These are phyloP conservation scores for Apomyelois bistriatella DNA, from an alignment of 2,888 invertebrate species.

Conservation along the genomic window DNA sequence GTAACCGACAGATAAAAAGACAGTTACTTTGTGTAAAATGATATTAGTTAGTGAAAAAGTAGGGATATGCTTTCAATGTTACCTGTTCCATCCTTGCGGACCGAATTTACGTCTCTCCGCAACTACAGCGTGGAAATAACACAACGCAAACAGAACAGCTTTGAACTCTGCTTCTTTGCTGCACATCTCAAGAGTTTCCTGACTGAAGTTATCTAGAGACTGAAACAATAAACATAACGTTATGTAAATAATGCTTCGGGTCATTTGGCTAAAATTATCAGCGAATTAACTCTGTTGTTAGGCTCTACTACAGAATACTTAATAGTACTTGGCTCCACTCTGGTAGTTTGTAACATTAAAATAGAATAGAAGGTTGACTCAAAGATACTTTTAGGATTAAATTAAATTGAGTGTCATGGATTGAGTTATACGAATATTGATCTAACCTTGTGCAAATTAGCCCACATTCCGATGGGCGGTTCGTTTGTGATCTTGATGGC, in stretches of 20 bases:
- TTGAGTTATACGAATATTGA: no score
- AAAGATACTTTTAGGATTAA: no score
- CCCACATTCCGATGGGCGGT: conserved; percentile 96
- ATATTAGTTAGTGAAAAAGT: no score
- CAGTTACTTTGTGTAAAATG: not conserved
- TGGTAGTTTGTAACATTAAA: no score
- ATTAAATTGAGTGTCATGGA: no score
- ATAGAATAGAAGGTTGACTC: no score
- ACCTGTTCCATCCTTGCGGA: conserved; percentile 94
- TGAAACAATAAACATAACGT: conserved; percentile 27
- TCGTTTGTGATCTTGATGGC: conserved; percentile 98
- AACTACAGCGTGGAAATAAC: conserved; percentile 97
- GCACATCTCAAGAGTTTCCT: conserved; percentile 95
- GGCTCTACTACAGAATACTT: no score
- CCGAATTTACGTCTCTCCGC: conserved; percentile 96
- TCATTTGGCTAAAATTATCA: no score
- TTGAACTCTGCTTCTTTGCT: conserved; percentile 96
- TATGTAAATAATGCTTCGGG: no score
- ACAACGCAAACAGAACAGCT: conserved; percentile 91
- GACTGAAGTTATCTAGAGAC: conserved; percentile 94
- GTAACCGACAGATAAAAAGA: no score
- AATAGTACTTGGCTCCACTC: no score
- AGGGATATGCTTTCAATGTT: conserved; percentile 10
- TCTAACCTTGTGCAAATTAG: conserved; percentile 90
- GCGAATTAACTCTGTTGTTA: no score